Evolutionary conservation across 2,888 invertebrate species (phyloP), one percentile per base, ranked within the genome.

Genomic region (Geophilus truncorum): DNA sequence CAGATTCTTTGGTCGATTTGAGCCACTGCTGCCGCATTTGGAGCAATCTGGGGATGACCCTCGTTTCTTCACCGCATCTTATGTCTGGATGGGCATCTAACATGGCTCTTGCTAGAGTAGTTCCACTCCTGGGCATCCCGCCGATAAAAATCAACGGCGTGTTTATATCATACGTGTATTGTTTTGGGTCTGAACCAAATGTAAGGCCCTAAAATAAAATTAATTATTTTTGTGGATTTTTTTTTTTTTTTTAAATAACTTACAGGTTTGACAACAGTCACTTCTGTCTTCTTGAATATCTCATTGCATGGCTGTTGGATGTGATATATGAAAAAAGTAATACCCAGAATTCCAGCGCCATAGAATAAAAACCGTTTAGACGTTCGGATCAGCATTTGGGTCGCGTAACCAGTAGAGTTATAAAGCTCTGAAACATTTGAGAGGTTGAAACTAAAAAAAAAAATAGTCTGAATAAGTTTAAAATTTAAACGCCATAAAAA

Each of bases 121-220:
- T 98, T 80, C 98, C 98, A 79, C 97, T 97, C 84, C 98, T 92
- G 81, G 98, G 98, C 86, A 98, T 96, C 83, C 98, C 98, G 81
- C 98, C 98, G 87, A 98, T 96, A 90, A 97, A 97, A 87, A 97
- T 95, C 84, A 97, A 90, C 84, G 97, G 97, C 93, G 96, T 94
- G 84, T 93, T 91, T 85, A 95, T 91, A 87, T 95, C 93, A 88
- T 94, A 94, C 23, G 82, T 81, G 80, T 83, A 83, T 77, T 82
- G 81, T 34, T 82, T 83, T 9, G 78, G 80, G 75, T 83, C 83
- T 23, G 81, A 81, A 12, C 83, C 83, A 23, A 82, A 40, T 10
- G 82, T 81, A 30, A 76, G 82, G 25, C 80, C 81, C 83, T 83
- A 70, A 21, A 81, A 77, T 28, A 70, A 70, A 36, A 79, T 36